phyloP scores from a whole-genome alignment of 1,140 invertebrate genomes.

The Hormaphis cornu region DNA sequence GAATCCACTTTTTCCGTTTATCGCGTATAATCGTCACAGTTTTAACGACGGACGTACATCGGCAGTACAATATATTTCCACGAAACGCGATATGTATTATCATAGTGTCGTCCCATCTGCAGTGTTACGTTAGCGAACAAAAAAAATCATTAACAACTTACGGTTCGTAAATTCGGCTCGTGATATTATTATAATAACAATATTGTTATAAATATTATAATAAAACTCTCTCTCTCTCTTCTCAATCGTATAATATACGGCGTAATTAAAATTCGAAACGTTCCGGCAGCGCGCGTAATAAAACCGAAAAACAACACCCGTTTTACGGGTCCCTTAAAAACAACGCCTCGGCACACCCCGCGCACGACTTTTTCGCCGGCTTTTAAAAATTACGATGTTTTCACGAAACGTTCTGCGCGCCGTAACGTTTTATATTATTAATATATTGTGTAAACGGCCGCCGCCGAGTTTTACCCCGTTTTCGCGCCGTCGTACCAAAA shows the following conservation, averaged over 20 bases:
- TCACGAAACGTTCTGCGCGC: slow-evolving; percentile 9
- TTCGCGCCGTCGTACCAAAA: slow-evolving; percentile 22
- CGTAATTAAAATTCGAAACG: slow-evolving; percentile 23
- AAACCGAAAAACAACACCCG: slow-evolving; percentile 28
- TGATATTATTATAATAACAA: slow-evolving; percentile 6
- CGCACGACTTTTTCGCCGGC: neutral
- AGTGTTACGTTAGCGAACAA: neutral
- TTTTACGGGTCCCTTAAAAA: slow-evolving; percentile 26
- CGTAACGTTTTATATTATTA: slow-evolving; percentile 25
- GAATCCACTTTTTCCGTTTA: too few relatives aligned
- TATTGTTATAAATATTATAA: slow-evolving; percentile 27
- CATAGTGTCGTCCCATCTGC: too few relatives aligned
- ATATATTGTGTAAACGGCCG: slow-evolving; percentile 25
- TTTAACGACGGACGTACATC: too few relatives aligned
- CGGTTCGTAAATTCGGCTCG: slow-evolving; percentile 7
- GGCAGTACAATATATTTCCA: too few relatives aligned
- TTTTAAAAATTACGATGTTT: slow-evolving; percentile 32
- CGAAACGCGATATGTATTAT: too few relatives aligned
- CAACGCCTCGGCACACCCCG: neutral
- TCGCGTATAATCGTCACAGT: too few relatives aligned
- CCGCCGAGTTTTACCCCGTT: slow-evolving; percentile 18
- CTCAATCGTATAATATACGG: too few relatives aligned
- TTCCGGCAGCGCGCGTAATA: slow-evolving; percentile 17
- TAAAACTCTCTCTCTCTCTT: slow-evolving; percentile 19
- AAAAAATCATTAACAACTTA: slow-evolving; percentile 16